These are phyloP conservation scores for Ormyrus nitidulus DNA, from an alignment of 2,888 invertebrate species.

Conservation along the genomic window DNA sequence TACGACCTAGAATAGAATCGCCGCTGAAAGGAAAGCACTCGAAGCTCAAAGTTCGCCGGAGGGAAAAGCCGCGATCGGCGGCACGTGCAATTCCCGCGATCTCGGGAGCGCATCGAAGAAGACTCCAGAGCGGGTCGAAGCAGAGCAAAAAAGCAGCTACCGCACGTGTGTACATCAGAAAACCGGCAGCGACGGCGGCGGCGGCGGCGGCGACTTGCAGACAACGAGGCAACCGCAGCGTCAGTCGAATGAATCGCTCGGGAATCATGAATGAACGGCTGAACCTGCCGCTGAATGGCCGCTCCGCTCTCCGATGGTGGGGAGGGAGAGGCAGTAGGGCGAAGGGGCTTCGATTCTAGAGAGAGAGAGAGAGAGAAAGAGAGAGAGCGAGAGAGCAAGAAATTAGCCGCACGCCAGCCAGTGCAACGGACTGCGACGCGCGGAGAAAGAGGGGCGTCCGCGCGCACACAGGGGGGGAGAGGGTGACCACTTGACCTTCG, in stretches of 20 bases:
- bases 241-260: constrained; percentile 25
- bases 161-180: no score
- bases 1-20: not conserved
- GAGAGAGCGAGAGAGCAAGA: constrained; percentile 44
- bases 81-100: not conserved
- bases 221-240: not conserved
- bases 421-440: constrained; percentile 24
- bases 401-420: constrained; percentile 30
- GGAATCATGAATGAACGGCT: constrained; percentile 55
- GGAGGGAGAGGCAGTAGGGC: constrained; percentile 23
- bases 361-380: constrained; percentile 26
- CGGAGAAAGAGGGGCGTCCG: not conserved
- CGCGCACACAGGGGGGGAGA: constrained; percentile 42
- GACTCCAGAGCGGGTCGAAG: not conserved
- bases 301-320: constrained; percentile 27
- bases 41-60: not conserved
- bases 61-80: not conserved
- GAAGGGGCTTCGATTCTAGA: not conserved
- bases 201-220: not conserved
- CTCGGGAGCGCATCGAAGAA: not conserved
- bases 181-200: not conserved
- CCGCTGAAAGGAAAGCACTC: not conserved
- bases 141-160: no score
- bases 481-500: constrained; percentile 73
- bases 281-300: constrained; percentile 45